These are phyloP conservation scores for Agrotis puta DNA, from an alignment of 2,888 invertebrate genomes.

Conservation along the genomic window DNA sequence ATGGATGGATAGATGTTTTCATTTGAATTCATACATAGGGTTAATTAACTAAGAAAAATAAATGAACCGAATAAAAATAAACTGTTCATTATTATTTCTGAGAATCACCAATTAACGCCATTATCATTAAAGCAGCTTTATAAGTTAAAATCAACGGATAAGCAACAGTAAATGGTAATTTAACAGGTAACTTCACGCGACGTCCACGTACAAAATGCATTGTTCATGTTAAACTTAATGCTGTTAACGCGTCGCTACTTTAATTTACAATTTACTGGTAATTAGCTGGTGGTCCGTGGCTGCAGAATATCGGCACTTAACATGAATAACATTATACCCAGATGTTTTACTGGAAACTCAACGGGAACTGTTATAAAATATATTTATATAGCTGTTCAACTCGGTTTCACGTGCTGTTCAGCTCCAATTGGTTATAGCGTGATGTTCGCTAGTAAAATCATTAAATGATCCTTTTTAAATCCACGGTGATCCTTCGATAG, in stretches of 20 bases:
- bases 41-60: no score
- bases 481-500: no score
- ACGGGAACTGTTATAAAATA: no score
- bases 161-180: conserved; percentile 29
- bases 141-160: conserved; percentile 19
- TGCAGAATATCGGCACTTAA: neutral
- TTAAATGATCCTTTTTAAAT: no score
- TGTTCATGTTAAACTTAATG: conserved; percentile 46
- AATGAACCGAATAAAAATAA: neutral
- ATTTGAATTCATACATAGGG: no score
- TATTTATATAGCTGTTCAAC: no score
- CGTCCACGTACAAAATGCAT: conserved; percentile 26
- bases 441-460: no score
- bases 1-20: no score
- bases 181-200: conserved; percentile 19
- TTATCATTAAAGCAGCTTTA: conserved; percentile 4
- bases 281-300: conserved; percentile 23
- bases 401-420: no score
- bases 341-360: neutral
- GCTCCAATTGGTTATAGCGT: no score
- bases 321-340: neutral
- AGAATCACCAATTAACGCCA: neutral
- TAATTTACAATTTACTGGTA: conserved; percentile 49
- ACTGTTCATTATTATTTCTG: neutral
- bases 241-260: conserved; percentile 45